Conservation (phyloP, 2,113 vertebrate species). For the Chloebia gouldiae region DNA sequence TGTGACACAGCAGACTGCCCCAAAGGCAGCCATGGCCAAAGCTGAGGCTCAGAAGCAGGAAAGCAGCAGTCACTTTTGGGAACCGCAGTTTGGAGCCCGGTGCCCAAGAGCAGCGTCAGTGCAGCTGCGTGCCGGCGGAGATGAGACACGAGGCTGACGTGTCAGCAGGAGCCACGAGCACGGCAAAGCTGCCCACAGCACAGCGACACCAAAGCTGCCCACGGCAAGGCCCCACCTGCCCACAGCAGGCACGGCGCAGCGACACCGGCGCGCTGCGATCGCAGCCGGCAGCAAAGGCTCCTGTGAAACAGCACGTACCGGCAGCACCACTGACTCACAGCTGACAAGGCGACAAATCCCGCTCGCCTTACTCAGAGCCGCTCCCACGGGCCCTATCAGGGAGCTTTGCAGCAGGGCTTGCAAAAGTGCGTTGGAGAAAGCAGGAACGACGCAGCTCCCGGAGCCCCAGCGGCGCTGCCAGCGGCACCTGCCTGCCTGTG, state of each 20-base stretch:
- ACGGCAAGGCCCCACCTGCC: not conserved
- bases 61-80: accelerated
- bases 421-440: not conserved
- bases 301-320: not conserved
- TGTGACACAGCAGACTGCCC: not conserved
- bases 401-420: not conserved
- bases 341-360: conserved; percentile 16
- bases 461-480: accelerated
- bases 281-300: not conserved
- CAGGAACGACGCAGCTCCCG: not conserved
- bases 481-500: not conserved
- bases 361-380: conserved; percentile 32
- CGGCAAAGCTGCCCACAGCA: not conserved
- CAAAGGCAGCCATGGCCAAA: not conserved
- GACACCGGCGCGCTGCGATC: not conserved
- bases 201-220: not conserved
- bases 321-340: conserved; percentile 33
- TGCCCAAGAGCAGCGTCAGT: not conserved
- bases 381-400: not conserved
- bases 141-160: not conserved
- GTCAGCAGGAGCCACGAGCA: not conserved
- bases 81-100: not conserved
- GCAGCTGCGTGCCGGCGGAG: not conserved
- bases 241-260: not conserved
- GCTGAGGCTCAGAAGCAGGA: not conserved